These are phyloP conservation scores for Ephydatia muelleri DNA, from an alignment of 37 sponge, comb jelly and placozoan species.

Conservation along the genomic window DNA sequence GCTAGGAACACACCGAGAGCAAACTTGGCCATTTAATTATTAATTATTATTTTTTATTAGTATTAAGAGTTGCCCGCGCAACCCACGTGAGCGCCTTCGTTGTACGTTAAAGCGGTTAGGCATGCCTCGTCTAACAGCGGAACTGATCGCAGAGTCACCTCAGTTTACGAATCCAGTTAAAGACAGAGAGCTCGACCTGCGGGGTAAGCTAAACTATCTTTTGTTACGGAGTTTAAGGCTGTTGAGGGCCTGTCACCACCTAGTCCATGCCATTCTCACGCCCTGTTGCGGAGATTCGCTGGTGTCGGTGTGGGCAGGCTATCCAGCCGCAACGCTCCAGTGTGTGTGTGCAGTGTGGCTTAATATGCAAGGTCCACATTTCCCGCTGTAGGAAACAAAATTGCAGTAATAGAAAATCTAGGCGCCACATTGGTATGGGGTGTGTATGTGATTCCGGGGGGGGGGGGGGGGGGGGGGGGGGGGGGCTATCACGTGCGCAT, in stretches of 20 bases:
- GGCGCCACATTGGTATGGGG: slow-evolving; percentile 91
- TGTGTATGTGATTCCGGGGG: neutral
- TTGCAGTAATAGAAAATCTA: slow-evolving; percentile 95
- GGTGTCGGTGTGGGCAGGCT: slow-evolving; percentile 24
- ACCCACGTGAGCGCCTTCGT: neutral
- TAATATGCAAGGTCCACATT: slow-evolving; percentile 4
- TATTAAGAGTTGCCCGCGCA: neutral
- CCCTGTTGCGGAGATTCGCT: slow-evolving; percentile 28
- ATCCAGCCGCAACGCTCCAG: slow-evolving; percentile 23
- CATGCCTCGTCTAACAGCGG: slow-evolving; percentile 89
- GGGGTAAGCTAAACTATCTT: slow-evolving; percentile 71
- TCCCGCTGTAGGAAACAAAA: slow-evolving; percentile 87
- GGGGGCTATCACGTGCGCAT: neutral
- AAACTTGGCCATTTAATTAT: neutral
- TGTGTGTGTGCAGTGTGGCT: slow-evolving; percentile 18
- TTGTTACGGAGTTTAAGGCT: neutral
- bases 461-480: neutral
- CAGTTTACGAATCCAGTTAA: slow-evolving; percentile 93
- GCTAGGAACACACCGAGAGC: slow-evolving; percentile 16
- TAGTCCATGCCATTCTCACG: slow-evolving; percentile 29
- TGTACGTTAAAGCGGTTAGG: neutral
- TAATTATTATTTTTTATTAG: neutral
- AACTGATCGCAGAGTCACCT: slow-evolving; percentile 84
- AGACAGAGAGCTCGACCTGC: slow-evolving; percentile 93
- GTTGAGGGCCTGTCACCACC: slow-evolving; percentile 36